Base-by-base conservation (phyloP, 1,140 invertebrate genomes). In the Drosophila equinoxialis region DNA sequence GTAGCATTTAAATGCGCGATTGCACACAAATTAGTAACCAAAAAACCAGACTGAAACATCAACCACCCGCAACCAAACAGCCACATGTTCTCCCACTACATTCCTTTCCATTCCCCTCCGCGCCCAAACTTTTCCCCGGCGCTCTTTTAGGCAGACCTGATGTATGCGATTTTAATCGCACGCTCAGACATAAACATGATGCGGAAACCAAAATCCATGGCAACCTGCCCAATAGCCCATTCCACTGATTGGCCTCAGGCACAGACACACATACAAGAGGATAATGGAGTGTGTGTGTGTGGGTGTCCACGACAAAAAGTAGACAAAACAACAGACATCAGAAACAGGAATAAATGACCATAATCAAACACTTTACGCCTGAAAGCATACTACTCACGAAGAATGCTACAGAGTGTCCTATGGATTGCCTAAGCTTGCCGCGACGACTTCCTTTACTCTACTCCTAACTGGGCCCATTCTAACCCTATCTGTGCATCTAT, bases 291-390 rank as follows among this genome's bases (percentile, higher is more conserved):
- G 20, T 51, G 30, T 45, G 37, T 71, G 42, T 48, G 54, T 41
- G 48, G 20, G 42, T 64, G 42, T 8, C 7, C 3, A 10, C 45
- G 17, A 20, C 63, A 63, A 71, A 75, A 74, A 80, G 71, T 80
- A 71, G 77, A 80, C 77, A 78, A 70, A 77, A 74, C 58, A 73
- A 68, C 64, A 57, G 51, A 41, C 37, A 60, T n/a, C 57, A 59
- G 23, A 59, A 33, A 23, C 65, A 37, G 64, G 79, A 89, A 89
- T 89, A 83, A 89, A 89, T 81, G 84, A 87, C 83, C 79, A 83
- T 89, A 89, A 89, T 89, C 84, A 89, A 89, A 87, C 80, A 87
- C 84, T 87, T 89, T 83, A 83, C 84, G 84, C 80, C 77, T 87
- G 79, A 87, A 68, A 84, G 82, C 81, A 74, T 80, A 30, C 41